A percentile compares a stretch with the other conserved stretches of the same genome.
phyloP scores from a whole-genome alignment of 1,140 invertebrate genomes.

The Diorhabda carinulata region DNA sequence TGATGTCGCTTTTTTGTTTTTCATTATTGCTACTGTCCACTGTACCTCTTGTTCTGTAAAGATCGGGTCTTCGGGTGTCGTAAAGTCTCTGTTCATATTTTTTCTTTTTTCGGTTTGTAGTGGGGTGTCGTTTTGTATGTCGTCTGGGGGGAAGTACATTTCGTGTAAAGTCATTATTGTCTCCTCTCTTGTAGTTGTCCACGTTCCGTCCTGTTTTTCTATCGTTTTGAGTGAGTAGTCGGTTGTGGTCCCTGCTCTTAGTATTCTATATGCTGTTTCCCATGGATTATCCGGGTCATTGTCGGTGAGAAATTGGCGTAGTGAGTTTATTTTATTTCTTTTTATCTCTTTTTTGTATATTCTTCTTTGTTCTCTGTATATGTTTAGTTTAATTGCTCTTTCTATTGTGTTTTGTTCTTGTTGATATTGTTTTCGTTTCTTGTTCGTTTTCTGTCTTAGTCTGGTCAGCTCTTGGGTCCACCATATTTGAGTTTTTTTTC shows the following conservation, averaged over 20 bases:
- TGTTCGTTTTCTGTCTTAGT: background rate
- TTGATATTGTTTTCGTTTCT: background rate
- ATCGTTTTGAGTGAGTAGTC: background rate
- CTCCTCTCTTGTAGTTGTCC: too few species aligned
- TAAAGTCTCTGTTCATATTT: too few species aligned
- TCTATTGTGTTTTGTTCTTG: background rate
- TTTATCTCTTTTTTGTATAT: conserved; percentile 4
- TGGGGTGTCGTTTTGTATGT: too few species aligned
- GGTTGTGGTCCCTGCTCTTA: background rate
- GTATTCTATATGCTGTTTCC: background rate
- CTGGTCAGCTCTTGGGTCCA: background rate
- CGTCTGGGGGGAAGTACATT: too few species aligned
- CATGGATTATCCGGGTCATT: background rate
- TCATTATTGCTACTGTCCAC: background rate
- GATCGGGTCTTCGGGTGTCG: too few species aligned
- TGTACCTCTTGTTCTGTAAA: background rate
- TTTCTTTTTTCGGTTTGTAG: too few species aligned
- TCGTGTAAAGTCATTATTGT: too few species aligned
- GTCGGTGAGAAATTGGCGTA: too few species aligned
- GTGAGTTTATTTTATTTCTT: background rate
- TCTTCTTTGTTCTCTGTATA: conserved; percentile 1
- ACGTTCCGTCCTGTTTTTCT: background rate
- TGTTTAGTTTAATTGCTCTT: background rate
- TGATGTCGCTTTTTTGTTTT: conserved; percentile 5
- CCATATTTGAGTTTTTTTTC: background rate